Percentiles rank a stretch among this genome's conserved stretches.
phyloP scores from a whole-genome alignment of 2,797 vertebrate species.

The Orestias chungarensis region DNA sequence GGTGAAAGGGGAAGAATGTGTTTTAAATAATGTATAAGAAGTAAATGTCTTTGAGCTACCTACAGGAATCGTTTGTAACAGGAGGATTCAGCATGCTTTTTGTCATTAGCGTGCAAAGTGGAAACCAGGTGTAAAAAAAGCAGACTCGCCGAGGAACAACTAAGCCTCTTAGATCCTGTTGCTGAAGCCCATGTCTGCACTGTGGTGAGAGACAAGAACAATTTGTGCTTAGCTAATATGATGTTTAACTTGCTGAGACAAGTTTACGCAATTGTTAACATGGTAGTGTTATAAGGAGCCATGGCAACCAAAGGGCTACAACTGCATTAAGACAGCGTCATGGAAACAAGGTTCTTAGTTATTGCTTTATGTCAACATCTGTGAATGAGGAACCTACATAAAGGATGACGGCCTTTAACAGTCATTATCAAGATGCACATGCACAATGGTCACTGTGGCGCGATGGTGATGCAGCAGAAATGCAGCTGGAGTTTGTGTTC shows the following conservation, averaged over 20 bases:
- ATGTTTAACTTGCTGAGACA: neutral
- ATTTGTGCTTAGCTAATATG: neutral
- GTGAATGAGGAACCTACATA: neutral
- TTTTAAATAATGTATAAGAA: neutral
- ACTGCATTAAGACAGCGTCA: neutral
- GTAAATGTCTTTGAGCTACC: neutral
- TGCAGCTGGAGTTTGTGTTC: conserved; percentile 28
- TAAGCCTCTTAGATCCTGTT: neutral
- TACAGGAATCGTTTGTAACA: conserved; percentile 1
- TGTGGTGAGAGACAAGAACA: neutral
- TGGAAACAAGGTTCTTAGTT: neutral
- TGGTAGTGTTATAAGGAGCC: neutral
- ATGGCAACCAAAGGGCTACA: neutral
- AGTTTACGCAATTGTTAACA: conserved; percentile 1
- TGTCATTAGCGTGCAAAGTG: conserved; percentile 10
- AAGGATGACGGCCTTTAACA: neutral
- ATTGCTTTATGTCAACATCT: neutral
- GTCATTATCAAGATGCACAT: conserved; percentile 30
- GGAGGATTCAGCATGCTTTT: conserved; percentile 12
- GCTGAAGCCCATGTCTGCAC: neutral
- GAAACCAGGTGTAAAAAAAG: neutral
- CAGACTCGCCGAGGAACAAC: neutral
- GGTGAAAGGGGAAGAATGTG: neutral
- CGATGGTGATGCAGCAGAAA: conserved; percentile 32
- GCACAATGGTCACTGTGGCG: conserved; percentile 10